Evolutionary conservation across 1,140 invertebrate genomes (phyloP), one percentile per base, ranked within the genome.

Genomic region (Saccostrea glomerata): DNA sequence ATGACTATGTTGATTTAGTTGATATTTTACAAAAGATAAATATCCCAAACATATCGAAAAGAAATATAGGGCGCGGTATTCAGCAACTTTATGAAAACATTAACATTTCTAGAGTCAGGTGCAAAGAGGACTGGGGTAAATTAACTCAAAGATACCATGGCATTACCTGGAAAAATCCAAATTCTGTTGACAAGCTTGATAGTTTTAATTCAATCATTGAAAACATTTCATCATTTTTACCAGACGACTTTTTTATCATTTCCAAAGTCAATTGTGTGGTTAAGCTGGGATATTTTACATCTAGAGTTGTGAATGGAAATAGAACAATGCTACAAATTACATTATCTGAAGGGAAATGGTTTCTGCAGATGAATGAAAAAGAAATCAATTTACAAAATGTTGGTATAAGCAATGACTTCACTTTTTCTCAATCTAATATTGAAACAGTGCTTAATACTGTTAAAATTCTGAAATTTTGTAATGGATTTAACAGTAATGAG

Each of bases 401-500:
- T 77, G 25, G 70, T 15, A 30, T 77, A 6, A 4, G 23, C 15
- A 25, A 77, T 30, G 70, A 36, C 1, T 77, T 77, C n/a, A 66
- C 25, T 30, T 30, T 15, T 77, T 77, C 9, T n/a, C 58, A 77
- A 30, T 77, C 25, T 30, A 25, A 77, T 11, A 23, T 30, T 30
- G 23, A 77, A 30, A 30, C 4, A 9, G 70, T 36, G 25, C 12
- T 77, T 30, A 36, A 30, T 77, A 30, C 25, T 36, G 0, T 30
- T 25, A 36, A 77, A 77, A 77, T 77, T 36, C 15, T 77, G 13
- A 77, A 77, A 30, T 30, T 77, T 13, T 77, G 70, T 77, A 36
- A 77, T 30, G 66, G 23, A 25, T 73, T 73, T 25, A 13, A 73
- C 66, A 25, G 6, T 73, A 30, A 30, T 77, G 7, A 13, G 23